phyloP scores from a whole-genome alignment of 2,113 vertebrate species.

The Onychorhynchus coronatus region DNA sequence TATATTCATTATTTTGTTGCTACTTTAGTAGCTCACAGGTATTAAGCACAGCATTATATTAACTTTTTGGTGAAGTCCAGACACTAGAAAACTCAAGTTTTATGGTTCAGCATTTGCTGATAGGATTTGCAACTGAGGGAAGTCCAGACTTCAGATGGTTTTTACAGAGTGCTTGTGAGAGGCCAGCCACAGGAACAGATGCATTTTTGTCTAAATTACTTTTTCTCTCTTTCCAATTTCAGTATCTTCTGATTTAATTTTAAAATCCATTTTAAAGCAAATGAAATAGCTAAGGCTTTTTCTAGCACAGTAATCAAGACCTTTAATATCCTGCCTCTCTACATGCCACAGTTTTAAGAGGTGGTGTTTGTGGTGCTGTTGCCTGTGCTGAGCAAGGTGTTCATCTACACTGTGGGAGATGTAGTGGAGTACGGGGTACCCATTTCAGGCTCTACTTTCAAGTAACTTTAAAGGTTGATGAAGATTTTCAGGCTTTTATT shows the following conservation, averaged over 20 bases:
- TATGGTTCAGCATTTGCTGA: constrained; percentile 18
- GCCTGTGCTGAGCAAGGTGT: background rate
- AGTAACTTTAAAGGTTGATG: background rate
- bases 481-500: constrained; percentile 9
- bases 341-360: background rate
- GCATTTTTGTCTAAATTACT: constrained; percentile 45
- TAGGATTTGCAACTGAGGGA: constrained; percentile 28
- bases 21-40: background rate
- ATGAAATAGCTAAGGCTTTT: constrained; percentile 18
- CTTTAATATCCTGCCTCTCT: background rate
- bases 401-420: background rate
- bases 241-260: constrained; percentile 44
- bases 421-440: background rate
- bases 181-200: background rate
- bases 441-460: background rate
- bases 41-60: background rate
- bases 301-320: background rate
- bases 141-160: background rate
- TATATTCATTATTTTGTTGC: constrained; percentile 7
- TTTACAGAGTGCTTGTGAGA: background rate
- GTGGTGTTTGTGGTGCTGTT: background rate
- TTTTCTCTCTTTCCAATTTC: constrained; percentile 32
- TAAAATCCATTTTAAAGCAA: constrained; percentile 30
- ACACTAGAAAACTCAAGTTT: background rate
- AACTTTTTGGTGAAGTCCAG: background rate